Percentiles rank a stretch among this genome's conserved stretches.
phyloP scores from a whole-genome alignment of 2,113 vertebrate species.

The Hypomesus transpacificus region DNA sequence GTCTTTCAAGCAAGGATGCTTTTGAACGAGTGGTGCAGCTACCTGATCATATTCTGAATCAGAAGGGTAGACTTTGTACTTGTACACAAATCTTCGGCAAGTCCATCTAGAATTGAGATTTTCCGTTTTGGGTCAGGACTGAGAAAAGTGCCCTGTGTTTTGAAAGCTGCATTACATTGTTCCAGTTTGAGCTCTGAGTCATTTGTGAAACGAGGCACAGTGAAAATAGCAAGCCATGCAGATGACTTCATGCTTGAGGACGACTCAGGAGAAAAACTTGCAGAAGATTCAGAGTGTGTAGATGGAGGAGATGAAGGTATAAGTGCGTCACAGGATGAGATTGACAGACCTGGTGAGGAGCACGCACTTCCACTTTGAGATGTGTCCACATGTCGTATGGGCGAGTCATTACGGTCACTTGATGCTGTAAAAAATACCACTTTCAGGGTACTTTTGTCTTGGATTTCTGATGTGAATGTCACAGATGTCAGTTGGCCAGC shows the following conservation, averaged over 20 bases:
- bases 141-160: slow-evolving; percentile 13
- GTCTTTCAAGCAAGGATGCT: slow-evolving; percentile 29
- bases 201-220: slow-evolving; percentile 18
- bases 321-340: slow-evolving; percentile 21
- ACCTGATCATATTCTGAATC: slow-evolving; percentile 25
- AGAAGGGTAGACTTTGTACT: slow-evolving; percentile 34
- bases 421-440: slow-evolving; percentile 3
- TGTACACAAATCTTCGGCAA: slow-evolving; percentile 36
- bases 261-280: slow-evolving; percentile 19
- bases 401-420: too few relatives aligned
- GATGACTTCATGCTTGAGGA: slow-evolving; percentile 27
- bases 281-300: slow-evolving; percentile 4
- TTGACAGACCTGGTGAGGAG: not conserved
- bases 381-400: not conserved
- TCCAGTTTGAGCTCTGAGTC: slow-evolving; percentile 24
- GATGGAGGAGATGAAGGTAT: slow-evolving; percentile 23
- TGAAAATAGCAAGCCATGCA: slow-evolving; percentile 19
- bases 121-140: slow-evolving; percentile 29
- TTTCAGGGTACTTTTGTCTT: slow-evolving; percentile 26
- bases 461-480: slow-evolving; percentile 10
- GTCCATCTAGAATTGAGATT: slow-evolving; percentile 23
- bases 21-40: slow-evolving; percentile 29
- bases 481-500: too few relatives aligned
- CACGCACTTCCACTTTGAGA: not conserved
- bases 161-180: slow-evolving; percentile 13